phyloP scores from a whole-genome alignment of 1,140 invertebrate genomes.

The Hesperophylax magnus region DNA sequence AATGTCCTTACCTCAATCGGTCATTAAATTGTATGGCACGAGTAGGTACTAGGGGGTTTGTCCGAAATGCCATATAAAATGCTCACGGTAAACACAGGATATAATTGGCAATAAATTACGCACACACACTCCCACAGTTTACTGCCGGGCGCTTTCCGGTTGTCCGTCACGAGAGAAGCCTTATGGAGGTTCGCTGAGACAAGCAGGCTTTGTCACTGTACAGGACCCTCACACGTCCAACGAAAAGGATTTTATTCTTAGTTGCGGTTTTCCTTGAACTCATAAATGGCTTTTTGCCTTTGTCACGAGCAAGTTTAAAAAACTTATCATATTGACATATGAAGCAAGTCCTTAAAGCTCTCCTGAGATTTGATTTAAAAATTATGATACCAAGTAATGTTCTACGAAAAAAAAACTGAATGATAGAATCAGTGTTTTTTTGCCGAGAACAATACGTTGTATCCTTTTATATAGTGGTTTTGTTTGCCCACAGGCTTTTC shows the following conservation, averaged over 20 bases:
- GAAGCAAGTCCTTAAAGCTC: neutral
- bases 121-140: slow-evolving; percentile 28
- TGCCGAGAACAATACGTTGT: neutral
- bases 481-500: neutral
- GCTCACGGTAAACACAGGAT: slow-evolving; percentile 45
- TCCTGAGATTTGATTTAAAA: neutral
- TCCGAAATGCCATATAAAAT: slow-evolving; percentile 19
- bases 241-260: neutral
- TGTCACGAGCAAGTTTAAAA: neutral
- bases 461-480: neutral
- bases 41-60: slow-evolving; percentile 7
- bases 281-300: neutral
- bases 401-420: no score
- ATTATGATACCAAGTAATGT: neutral
- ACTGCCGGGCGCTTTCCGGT: slow-evolving; percentile 52
- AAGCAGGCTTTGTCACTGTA: neutral
- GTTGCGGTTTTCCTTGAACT: neutral
- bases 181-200: neutral
- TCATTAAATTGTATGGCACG: neutral
- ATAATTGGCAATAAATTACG: slow-evolving; percentile 57
- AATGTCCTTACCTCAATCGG: slow-evolving; percentile 26
- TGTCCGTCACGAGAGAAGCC: slow-evolving; percentile 52
- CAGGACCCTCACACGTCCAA: neutral
- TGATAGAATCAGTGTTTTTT: no score
- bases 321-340: slow-evolving; percentile 22